Conservation (phyloP, 2,113 vertebrate genomes). For the Fulica atra region DNA sequence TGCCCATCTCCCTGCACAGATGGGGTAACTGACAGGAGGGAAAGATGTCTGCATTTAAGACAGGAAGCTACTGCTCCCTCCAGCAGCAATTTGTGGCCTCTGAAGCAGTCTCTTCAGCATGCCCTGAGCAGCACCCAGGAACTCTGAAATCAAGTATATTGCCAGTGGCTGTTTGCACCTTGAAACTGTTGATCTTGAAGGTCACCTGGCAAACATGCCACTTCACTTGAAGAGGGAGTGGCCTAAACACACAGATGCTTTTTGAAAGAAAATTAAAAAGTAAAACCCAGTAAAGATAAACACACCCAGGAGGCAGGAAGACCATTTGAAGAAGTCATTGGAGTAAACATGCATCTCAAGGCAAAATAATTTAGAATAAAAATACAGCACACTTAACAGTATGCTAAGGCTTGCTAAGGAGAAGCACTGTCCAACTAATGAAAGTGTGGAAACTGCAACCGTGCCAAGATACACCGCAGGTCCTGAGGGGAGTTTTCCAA, state of each 20-base stretch:
- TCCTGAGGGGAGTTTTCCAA: background rate
- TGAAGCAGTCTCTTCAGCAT: background rate
- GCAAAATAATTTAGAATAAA: background rate
- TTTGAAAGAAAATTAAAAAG: conserved; percentile 1
- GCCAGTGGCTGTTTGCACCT: background rate
- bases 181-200: background rate
- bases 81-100: background rate
- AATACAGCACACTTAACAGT: background rate
- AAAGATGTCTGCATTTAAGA: background rate
- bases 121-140: background rate
- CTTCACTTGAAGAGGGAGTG: background rate
- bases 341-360: background rate
- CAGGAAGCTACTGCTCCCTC: background rate
- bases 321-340: conserved; percentile 7
- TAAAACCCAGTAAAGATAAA: conserved; percentile 8
- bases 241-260: background rate
- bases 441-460: background rate
- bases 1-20: background rate
- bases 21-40: background rate
- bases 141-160: background rate
- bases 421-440: background rate
- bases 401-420: background rate
- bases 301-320: background rate
- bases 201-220: background rate
- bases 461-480: background rate